Evolutionary conservation across 2,113 vertebrate genomes (phyloP).

Genomic region (Sinocyclocheilus grahami): DNA sequence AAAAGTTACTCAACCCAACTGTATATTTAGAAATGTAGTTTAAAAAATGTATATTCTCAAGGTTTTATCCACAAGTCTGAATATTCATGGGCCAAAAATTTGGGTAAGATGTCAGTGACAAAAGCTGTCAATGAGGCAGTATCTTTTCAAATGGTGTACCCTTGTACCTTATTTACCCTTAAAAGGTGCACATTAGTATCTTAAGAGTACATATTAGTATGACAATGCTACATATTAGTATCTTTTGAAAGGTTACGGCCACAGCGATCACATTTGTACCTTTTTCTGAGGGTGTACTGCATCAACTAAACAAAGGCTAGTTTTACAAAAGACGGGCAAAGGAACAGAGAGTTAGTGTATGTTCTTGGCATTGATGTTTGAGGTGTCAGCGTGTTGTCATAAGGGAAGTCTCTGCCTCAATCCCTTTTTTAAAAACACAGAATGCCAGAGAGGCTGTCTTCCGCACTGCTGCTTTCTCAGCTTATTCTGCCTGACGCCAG

Average conservation of each 20-base stretch:
- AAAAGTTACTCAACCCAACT: too few relatives aligned
- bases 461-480: conserved; percentile 54
- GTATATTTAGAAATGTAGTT: too few relatives aligned
- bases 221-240: background rate
- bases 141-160: background rate
- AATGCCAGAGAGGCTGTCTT: conserved; percentile 58
- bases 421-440: conserved; percentile 55
- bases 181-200: background rate
- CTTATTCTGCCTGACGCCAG: conserved; percentile 29
- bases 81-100: background rate
- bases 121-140: background rate
- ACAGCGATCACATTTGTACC: background rate
- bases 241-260: background rate
- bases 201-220: too few relatives aligned
- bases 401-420: conserved; percentile 37
- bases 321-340: background rate
- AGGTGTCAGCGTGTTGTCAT: conserved; percentile 54
- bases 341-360: conserved; percentile 24
- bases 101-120: background rate
- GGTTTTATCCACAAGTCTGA: background rate
- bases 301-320: background rate
- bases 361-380: conserved; percentile 45
- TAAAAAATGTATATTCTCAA: background rate
- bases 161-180: background rate
- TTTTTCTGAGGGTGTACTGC: background rate